Percentiles rank a stretch among this genome's conserved stretches.
Conservation (phyloP, 1,140 invertebrate genomes). For the silkworm (Bombyx mori) region DNA sequence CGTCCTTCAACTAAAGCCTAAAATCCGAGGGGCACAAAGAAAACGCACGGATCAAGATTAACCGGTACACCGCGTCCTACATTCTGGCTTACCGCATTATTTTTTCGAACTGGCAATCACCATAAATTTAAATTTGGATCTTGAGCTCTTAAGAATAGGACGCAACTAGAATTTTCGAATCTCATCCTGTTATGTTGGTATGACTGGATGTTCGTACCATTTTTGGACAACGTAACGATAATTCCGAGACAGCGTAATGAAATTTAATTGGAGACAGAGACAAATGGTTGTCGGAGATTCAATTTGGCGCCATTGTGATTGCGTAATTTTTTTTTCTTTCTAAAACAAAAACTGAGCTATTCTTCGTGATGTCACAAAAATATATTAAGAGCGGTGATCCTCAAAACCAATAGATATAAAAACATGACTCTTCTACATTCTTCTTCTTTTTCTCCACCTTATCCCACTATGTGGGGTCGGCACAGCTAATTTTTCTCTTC, state of each 20-base stretch:
- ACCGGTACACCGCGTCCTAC: constrained; percentile 38
- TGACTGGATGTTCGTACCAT: constrained; percentile 21
- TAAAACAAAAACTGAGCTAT: no score
- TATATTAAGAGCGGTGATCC: no score
- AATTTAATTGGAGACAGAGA: constrained; percentile 32
- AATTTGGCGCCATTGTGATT: constrained; percentile 10
- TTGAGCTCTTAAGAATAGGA: constrained; percentile 12
- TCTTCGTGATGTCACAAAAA: no score
- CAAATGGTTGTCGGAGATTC: constrained; percentile 21
- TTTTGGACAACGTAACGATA: constrained; percentile 19
- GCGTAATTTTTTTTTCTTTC: neutral
- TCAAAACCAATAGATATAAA: no score
- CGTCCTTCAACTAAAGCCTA: constrained; percentile 10
- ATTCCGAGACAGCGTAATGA: constrained; percentile 26
- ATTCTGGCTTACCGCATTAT: constrained; percentile 39
- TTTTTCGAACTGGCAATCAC: constrained; percentile 23
- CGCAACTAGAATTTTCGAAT: constrained; percentile 1
- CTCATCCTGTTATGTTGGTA: neutral
- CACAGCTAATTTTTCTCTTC: no score
- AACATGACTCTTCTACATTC: no score
- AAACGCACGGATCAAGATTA: constrained; percentile 23
- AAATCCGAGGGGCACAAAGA: constrained; percentile 38
- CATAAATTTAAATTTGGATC: constrained; percentile 25
- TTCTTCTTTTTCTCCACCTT: no score
- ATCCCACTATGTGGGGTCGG: no score